Evolutionary conservation across 2,888 invertebrate genomes (phyloP), one percentile per base, ranked within the genome.

Genomic region (Athrips mouffetella): DNA sequence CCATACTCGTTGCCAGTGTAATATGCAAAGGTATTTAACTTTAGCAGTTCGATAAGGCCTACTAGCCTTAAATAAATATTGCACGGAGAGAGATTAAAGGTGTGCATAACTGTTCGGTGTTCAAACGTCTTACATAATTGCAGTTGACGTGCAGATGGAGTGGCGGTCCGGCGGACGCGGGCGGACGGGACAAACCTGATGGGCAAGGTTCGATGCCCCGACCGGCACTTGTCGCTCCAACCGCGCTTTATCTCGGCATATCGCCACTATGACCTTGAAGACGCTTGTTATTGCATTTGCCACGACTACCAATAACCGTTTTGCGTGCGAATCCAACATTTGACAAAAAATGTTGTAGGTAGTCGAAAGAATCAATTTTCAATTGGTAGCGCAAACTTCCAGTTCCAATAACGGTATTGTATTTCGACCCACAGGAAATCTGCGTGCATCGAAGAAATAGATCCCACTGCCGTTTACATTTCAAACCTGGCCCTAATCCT

Each of bases 131-230:
- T 77, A 76, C 73, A 70, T 77, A 76, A 80, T 76, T 73, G 72
- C 68, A 71, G 59, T 71, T 71, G 78, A 77, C 65, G 62, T 53
- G 58, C 54, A 54, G 59, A 64, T 68, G 63, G 56, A 65, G 68
- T 62, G 62, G 63, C 41, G 31, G 29, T 25, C 15, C 47, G 25
- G 25, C 29, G 41, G 45, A 54, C 45, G n/a, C n/a, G n/a, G n/a
- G n/a, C 46, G 58, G 60, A 59, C 66, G 58, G 58, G 67, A 63
- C 62, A 71, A 76, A 81, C 80, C 80, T 75, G 82, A 63, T 75
- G 62, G 62, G 73, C 73, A 70, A 65, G 70, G 81, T 81, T 80
- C 82, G 80, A 73, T 65, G 77, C 63, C 76, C 79, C 67, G 35
- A 8, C 35, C 18, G 62, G 62, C 76, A 79, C 80, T 80, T 80